These are phyloP conservation scores for Coptodon bakossiorum DNA, from an alignment of 2,113 vertebrate species.

Conservation along the genomic window DNA sequence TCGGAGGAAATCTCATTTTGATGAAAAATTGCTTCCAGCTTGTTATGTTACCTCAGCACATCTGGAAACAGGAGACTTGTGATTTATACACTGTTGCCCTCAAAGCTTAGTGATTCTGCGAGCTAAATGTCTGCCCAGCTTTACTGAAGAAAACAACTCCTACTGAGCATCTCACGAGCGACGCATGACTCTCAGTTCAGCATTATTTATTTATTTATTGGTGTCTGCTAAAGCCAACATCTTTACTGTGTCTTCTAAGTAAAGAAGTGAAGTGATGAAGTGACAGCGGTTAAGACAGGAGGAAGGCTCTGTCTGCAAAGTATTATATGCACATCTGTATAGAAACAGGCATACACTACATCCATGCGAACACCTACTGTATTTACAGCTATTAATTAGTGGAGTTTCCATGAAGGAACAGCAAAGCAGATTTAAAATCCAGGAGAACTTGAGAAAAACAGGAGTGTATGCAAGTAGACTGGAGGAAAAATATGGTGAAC, in stretches of 20 bases:
- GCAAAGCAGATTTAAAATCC: not conserved
- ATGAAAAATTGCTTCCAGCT: not conserved
- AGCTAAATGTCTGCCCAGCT: not conserved
- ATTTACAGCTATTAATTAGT: not conserved
- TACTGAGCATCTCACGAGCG: not conserved
- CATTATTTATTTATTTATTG: rapidly evolving
- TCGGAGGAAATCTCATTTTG: rapidly evolving
- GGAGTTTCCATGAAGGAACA: not conserved
- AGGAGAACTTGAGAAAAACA: not conserved
- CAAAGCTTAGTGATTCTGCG: not conserved
- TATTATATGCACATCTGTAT: not conserved
- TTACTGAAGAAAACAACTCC: not conserved
- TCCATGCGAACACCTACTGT: not conserved
- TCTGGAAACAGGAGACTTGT: not conserved
- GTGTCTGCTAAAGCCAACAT: not conserved
- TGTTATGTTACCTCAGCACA: not conserved
- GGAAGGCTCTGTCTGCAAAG: not conserved
- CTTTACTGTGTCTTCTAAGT: not conserved
- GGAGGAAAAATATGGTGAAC: rapidly evolving
- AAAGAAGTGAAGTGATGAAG: not conserved
- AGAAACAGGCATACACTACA: rapidly evolving
- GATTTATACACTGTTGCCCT: not conserved
- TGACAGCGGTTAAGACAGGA: not conserved
- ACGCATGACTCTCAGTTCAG: rapidly evolving
- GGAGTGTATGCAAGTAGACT: not conserved